Evolutionary conservation across 2,797 vertebrate species (phyloP).

Genomic region (Myotis findleyi): DNA sequence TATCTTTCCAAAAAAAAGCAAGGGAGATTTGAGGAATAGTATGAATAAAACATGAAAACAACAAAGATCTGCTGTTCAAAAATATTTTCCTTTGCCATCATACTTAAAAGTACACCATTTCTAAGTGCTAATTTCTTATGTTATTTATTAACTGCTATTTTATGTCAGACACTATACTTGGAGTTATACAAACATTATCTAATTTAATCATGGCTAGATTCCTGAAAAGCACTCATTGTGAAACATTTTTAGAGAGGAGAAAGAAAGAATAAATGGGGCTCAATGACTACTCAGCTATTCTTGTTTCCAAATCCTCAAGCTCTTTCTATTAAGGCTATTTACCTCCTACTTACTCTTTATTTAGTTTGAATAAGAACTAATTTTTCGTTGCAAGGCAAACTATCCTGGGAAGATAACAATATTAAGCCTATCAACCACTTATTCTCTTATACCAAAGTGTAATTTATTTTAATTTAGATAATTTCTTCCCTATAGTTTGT

Average conservation of each 20-base stretch:
- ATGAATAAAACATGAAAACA: not conserved
- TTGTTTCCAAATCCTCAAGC: not conserved
- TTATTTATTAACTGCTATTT: not conserved
- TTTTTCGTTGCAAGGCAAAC: constrained; percentile 7
- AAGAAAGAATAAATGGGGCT: not conserved
- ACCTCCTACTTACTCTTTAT: not conserved
- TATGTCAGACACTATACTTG: not conserved
- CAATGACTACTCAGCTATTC: not conserved
- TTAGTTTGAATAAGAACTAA: not conserved
- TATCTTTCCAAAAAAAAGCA: not conserved
- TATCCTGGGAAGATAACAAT: not conserved
- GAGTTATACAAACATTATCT: not conserved
- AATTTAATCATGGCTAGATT: not conserved
- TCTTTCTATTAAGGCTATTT: not conserved
- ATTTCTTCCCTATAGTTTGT: not conserved
- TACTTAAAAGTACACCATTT: not conserved
- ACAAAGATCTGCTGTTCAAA: not conserved
- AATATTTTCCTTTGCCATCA: not conserved
- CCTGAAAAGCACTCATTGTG: not conserved
- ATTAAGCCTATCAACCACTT: not conserved
- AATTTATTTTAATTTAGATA: not conserved
- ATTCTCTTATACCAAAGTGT: not conserved
- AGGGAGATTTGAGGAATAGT: not conserved
- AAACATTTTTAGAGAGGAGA: not conserved
- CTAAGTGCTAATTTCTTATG: not conserved